Base-by-base conservation (phyloP, 2,888 invertebrate species). In the Yponomeuta evonymella region DNA sequence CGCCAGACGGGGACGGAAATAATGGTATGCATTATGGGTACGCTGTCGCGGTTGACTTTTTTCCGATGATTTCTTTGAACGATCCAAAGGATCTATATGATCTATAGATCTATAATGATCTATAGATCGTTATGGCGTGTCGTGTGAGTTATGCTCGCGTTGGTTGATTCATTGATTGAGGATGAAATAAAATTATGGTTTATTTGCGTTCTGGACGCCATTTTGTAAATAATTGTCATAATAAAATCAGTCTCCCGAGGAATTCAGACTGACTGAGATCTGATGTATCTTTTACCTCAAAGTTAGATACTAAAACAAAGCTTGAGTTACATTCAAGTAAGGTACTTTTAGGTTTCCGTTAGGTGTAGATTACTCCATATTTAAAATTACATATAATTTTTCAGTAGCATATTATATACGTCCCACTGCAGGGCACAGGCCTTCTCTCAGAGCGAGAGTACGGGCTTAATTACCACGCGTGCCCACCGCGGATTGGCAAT, bases 1-100 rank as follows among this genome's bases (percentile, higher is more conserved):
- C 1, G 83, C 43, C 11, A 12, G 79, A 88, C 70, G 1, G 81
- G 74, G 86, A 86, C 70, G 72, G 83, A 73, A 78, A 85, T 79
- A 89, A 84, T 87, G 90, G 90, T 85, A 90, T 90, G 90, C 91
- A 87, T 89, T 87, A 87, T 87, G 85, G 51, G 86, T 81, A 76
- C 80, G 75, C 73, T 77, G 81, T 83, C 80, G 79, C 80, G 78
- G 79, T 84, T 77, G 80, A 81, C 79, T 82, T 88, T 89, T 90
- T 90, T 88, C 86, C 83, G 75, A 84, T 86, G 84, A 89, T 87
- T 89, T 87, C 89, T 88, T 87, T 89, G 89, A 90, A 88, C 82
- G 85, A 84, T 85, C 83, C 77, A 78, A 15, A 75, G 78, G 85
- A 85, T 87, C 85, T 86, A 85, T 86, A 86, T 81, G 85, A 87